Conservation (phyloP, 2,113 vertebrate genomes). For the Miniopterus natalensis region DNA sequence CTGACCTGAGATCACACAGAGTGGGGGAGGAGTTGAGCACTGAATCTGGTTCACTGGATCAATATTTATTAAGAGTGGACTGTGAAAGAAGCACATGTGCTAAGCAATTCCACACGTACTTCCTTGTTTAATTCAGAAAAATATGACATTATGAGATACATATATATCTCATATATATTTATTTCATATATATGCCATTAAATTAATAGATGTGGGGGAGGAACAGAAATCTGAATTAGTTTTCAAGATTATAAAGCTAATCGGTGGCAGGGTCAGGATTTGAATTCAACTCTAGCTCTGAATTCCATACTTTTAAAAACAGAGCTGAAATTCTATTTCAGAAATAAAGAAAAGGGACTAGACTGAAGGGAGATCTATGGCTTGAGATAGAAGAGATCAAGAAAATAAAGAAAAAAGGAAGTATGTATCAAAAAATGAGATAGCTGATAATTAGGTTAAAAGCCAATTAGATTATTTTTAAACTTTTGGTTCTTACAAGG, state of each 20-base stretch:
- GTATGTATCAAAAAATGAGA: not conserved
- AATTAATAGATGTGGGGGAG: not conserved
- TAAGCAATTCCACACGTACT: not conserved
- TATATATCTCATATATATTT: not conserved
- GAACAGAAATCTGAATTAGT: not conserved
- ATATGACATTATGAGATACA: not conserved
- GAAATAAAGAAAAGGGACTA: not conserved
- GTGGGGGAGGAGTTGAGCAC: not conserved
- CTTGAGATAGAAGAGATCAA: not conserved
- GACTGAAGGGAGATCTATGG: not conserved
- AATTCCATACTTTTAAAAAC: not conserved
- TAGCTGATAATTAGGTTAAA: slow-evolving; percentile 10
- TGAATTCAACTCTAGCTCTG: not conserved
- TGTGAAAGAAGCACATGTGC: not conserved
- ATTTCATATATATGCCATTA: not conserved
- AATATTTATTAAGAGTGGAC: not conserved
- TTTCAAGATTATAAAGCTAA: slow-evolving; percentile 43
- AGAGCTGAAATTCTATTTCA: slow-evolving; percentile 13
- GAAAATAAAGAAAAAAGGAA: not conserved
- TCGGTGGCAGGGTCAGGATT: not conserved
- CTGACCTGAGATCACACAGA: not conserved
- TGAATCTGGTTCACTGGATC: not conserved
- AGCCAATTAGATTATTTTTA: not conserved
- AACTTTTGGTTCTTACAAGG: not conserved
- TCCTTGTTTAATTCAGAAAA: not conserved